These are phyloP conservation scores for Thrips palmi DNA, from an alignment of 1,140 invertebrate species.

Conservation along the genomic window DNA sequence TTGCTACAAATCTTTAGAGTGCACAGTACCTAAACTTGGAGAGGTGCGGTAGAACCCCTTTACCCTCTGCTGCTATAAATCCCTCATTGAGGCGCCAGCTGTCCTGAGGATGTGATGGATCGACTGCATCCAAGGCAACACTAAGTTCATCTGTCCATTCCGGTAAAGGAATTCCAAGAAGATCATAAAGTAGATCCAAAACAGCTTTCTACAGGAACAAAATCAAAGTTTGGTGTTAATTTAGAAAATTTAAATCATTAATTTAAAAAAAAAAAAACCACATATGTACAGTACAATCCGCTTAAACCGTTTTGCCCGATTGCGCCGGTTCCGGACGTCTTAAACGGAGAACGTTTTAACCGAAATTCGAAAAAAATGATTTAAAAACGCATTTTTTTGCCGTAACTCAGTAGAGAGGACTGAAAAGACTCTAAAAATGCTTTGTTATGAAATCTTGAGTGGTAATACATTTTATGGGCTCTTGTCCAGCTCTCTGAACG, in stretches of 20 bases:
- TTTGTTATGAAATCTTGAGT: no score
- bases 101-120: constrained; percentile 56
- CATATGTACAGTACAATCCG: constrained; percentile 6
- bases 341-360: constrained; percentile 1
- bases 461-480: no score
- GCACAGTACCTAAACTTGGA: constrained; percentile 35
- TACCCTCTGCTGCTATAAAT: constrained; percentile 79
- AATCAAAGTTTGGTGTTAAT: no score
- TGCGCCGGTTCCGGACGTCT: not conserved
- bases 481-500: no score
- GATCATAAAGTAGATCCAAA: constrained; percentile 76
- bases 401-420: no score
- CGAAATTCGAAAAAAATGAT: no score
- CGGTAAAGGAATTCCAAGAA: constrained; percentile 66
- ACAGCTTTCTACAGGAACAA: constrained; percentile 64
- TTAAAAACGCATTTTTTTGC: no score
- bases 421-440: no score
- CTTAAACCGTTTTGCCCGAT: constrained; percentile 6
- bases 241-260: no score
- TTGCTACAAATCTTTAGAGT: no score
- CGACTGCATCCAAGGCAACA: constrained; percentile 66
- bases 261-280: constrained; percentile 17
- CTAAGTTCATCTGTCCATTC: constrained; percentile 83
- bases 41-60: constrained; percentile 60
- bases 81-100: constrained; percentile 78